phyloP scores from a whole-genome alignment of 2,797 vertebrate genomes.

The Halcyon chelicuti region DNA sequence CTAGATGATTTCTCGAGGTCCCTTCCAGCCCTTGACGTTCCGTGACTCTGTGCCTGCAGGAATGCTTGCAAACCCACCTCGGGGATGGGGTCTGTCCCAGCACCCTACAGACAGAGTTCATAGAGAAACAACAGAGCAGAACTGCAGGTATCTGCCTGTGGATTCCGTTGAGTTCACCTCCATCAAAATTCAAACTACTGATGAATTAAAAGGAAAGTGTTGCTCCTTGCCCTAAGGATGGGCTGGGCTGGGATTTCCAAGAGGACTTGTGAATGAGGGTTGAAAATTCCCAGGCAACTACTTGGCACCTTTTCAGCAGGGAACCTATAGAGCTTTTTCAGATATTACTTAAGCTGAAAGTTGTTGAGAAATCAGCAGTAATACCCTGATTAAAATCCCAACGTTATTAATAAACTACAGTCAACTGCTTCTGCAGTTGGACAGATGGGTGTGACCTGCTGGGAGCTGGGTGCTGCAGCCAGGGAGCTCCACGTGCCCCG shows the following conservation, averaged over 20 bases:
- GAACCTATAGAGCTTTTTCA: background rate
- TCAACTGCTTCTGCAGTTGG: background rate
- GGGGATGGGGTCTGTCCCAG: background rate
- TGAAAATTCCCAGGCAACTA: background rate
- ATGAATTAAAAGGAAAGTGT: background rate
- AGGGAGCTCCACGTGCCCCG: background rate
- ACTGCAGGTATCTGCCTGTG: background rate
- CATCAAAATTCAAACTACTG: background rate
- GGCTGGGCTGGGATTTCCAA: background rate
- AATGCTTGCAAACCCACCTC: rapidly evolving
- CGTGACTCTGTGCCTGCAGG: background rate
- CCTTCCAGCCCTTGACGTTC: no score
- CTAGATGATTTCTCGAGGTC: no score
- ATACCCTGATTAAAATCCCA: background rate
- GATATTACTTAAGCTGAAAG: background rate
- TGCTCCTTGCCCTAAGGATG: background rate
- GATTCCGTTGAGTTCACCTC: background rate
- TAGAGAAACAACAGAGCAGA: background rate
- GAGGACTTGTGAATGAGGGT: background rate
- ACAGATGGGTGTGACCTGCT: background rate
- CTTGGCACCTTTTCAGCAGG: background rate
- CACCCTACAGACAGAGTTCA: background rate
- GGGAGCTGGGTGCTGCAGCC: background rate
- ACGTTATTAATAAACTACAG: background rate
- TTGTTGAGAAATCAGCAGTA: background rate